These are phyloP conservation scores for Drosophila rubida DNA, from an alignment of 2,888 invertebrate species.

Conservation along the genomic window DNA sequence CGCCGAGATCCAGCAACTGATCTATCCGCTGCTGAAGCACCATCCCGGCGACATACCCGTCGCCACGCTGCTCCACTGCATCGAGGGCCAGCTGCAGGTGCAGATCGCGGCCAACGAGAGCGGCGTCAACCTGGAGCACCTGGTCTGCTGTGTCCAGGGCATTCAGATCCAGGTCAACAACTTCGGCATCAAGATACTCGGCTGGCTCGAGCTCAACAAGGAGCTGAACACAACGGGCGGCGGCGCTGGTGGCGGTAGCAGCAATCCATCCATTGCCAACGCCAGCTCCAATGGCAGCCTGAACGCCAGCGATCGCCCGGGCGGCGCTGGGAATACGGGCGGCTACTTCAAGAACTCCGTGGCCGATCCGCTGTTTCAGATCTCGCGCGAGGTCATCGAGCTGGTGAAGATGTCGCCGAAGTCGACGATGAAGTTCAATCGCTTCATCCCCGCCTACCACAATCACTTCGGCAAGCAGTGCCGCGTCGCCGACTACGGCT, in stretches of 20 bases:
- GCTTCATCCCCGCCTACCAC: conserved; percentile 97
- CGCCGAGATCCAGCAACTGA: conserved; percentile 82
- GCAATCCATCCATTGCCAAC: conserved; percentile 75
- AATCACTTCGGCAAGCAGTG: conserved; percentile 98
- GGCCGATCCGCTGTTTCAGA: conserved; percentile 87
- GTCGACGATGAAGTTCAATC: conserved; percentile 92
- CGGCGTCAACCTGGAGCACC: conserved; percentile 95
- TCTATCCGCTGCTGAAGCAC: conserved; percentile 82
- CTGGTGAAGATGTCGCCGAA: conserved; percentile 92
- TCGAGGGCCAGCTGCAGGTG: conserved; percentile 82
- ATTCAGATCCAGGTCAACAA: conserved; percentile 86
- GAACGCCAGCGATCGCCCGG: conserved; percentile 49
- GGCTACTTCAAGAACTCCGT: conserved; percentile 78
- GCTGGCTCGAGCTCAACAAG: conserved; percentile 82
- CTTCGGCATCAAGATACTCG: conserved; percentile 84
- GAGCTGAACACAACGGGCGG: conserved; percentile 37
- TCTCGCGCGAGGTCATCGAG: conserved; percentile 95
- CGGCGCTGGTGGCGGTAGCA: background rate
- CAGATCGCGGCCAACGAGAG: conserved; percentile 84
- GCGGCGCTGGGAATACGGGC: conserved; percentile 6
- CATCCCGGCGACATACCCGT: conserved; percentile 84
- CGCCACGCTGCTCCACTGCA: conserved; percentile 83
- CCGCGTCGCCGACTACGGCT: conserved; percentile 98
- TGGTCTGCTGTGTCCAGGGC: conserved; percentile 93
- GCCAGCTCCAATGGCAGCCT: conserved; percentile 22